These are phyloP conservation scores for Mystacornis crossleyi DNA, from an alignment of 2,113 vertebrate genomes.

Conservation along the genomic window DNA sequence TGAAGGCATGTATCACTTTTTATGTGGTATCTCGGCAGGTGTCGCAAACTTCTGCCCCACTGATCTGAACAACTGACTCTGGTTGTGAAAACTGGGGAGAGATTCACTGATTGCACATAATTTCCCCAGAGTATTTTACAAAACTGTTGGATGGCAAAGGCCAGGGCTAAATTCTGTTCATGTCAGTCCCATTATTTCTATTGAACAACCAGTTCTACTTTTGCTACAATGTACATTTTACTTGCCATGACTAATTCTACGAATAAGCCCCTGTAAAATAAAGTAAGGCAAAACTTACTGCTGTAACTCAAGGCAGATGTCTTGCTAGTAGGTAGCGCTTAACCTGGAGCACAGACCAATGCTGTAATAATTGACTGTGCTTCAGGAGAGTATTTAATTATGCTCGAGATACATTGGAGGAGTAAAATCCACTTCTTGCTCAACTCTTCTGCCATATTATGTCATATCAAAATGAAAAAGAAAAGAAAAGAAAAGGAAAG, in stretches of 20 bases:
- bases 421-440: neutral
- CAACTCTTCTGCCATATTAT: neutral
- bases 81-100: neutral
- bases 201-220: neutral
- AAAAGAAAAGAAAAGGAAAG: accelerated
- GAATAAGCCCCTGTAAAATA: neutral
- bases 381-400: neutral
- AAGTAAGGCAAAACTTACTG: neutral
- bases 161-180: neutral
- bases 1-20: neutral
- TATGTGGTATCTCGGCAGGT: neutral
- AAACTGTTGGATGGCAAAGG: neutral
- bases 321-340: neutral
- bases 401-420: neutral
- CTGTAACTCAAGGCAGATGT: neutral
- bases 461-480: neutral
- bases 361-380: neutral
- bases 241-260: neutral
- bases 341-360: neutral
- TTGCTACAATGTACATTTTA: neutral
- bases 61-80: neutral
- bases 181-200: neutral
- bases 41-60: neutral
- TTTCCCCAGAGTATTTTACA: neutral
- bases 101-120: neutral